A percentile compares a stretch with the other conserved stretches of the same genome.
These are phyloP conservation scores for Oscheius sp. DNA, from an alignment of 1,140 invertebrate species.

Conservation along the genomic window DNA sequence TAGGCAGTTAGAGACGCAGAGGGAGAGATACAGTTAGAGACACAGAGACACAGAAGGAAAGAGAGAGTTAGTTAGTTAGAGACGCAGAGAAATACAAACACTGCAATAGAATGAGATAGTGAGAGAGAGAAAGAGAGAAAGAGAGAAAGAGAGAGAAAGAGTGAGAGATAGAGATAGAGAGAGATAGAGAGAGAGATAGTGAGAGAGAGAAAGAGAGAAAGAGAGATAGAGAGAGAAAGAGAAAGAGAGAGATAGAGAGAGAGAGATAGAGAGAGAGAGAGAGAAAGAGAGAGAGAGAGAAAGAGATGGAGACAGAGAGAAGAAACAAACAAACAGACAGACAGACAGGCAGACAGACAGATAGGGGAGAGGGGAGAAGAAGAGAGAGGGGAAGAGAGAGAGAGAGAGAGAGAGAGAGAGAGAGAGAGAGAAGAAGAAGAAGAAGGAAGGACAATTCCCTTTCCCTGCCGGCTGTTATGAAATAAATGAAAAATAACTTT, in stretches of 20 bases:
- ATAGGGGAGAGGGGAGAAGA: background rate
- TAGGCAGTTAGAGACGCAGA: no score
- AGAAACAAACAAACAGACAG: background rate
- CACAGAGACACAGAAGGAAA: background rate
- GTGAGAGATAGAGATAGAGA: no score
- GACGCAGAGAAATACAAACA: no score
- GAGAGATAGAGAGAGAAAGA: background rate
- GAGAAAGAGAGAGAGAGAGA: background rate
- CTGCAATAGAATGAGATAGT: background rate
- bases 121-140: background rate
- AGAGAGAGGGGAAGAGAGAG: background rate
- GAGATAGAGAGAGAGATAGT: no score
- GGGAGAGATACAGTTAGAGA: background rate
- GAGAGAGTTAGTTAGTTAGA: background rate
- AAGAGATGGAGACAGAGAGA: background rate
- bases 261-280: background rate
- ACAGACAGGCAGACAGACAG: background rate
- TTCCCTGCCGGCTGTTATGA: no score
- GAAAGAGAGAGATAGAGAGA: background rate
- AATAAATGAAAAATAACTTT: no score
- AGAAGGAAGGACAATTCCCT: background rate
- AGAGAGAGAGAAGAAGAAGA: background rate
- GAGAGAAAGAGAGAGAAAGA: background rate
- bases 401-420: background rate
- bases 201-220: no score